Base-by-base conservation (phyloP, 2,888 invertebrate genomes). In the Sphaeridia pumilis region DNA sequence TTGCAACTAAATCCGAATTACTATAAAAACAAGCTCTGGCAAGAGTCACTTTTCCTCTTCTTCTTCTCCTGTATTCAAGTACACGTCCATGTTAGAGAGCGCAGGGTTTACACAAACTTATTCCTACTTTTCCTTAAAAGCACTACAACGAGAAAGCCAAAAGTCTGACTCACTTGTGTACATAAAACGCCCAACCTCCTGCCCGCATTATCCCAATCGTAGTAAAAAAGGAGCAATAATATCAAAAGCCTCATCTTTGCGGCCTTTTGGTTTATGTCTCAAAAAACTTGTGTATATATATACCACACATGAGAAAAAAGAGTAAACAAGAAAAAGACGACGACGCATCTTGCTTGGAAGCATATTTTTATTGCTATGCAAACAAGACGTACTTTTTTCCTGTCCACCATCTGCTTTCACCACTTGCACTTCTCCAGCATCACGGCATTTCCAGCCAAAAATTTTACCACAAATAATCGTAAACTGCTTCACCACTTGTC, bases 321-420 rank as follows among this genome's bases (percentile, higher is more conserved):
- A n/a, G n/a, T n/a, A n/a, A n/a, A n/a, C n/a, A n/a, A n/a, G n/a
- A n/a, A n/a, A n/a, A n/a, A n/a, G n/a, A n/a, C n/a, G n/a, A n/a
- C n/a, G n/a, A n/a, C n/a, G n/a, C n/a, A n/a, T n/a, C n/a, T n/a
- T n/a, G n/a, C n/a, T n/a, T n/a, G n/a, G n/a, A n/a, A n/a, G n/a
- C n/a, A 38, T 38, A 38, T 38, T 38, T 38, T 38, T 38, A 38
- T 38, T 38, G 17, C 17, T 38, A 38, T 38, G 38, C 38, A 38
- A 38, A 38, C 38, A 38, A 14, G 10, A 17, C 17, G 38, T 38
- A 38, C 12, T 5, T 38, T 38, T 38, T 20, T 38, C 38, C 20
- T 17, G 38, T 38, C 20, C 7, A 10, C 31, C 31, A 31, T 31
- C 14, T 38, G 10, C 38, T 17, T 38, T 38, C 20, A 38, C 38